Conservation (phyloP, 1,140 invertebrate species). For the Drosophila paulistorum region DNA sequence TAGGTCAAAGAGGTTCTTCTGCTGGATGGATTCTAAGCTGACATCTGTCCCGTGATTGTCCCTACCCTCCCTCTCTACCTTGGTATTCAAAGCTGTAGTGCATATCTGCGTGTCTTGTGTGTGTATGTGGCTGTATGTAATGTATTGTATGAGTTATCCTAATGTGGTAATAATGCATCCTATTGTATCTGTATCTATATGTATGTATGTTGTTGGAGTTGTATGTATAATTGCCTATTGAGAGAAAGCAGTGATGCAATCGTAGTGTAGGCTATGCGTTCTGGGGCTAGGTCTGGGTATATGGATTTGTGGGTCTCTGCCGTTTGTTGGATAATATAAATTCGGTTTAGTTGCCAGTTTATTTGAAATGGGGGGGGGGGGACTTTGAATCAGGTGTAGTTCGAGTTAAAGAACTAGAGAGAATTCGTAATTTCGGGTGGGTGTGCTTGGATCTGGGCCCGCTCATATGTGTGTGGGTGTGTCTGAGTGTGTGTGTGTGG, state of each 20-base stretch:
- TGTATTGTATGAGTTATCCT: constrained; percentile 44
- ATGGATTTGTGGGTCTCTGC: constrained; percentile 29
- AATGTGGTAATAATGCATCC: constrained; percentile 29
- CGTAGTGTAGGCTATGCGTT: constrained; percentile 13
- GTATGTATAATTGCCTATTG: constrained; percentile 35
- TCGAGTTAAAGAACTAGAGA: constrained; percentile 6
- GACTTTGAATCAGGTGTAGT: constrained; percentile 25
- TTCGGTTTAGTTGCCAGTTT: constrained; percentile 69
- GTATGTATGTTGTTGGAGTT: constrained; percentile 14
- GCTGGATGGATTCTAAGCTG: neutral
- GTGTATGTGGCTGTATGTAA: constrained; percentile 16
- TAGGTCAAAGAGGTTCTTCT: neutral
- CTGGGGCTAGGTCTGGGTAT: constrained; percentile 20
- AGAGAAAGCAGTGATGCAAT: constrained; percentile 38
- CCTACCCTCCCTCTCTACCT: constrained; percentile 1
- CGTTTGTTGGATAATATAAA: constrained; percentile 56
- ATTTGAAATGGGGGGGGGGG: constrained; percentile 29
- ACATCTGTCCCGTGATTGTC: neutral
- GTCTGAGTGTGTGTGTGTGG: neutral
- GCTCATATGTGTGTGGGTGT: neutral
- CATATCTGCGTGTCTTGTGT: constrained; percentile 10
- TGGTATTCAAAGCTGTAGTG: constrained; percentile 11
- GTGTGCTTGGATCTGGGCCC: constrained; percentile 19
- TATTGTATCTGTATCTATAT: constrained; percentile 47
- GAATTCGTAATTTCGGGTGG: constrained; percentile 11